These are phyloP conservation scores for Andrena chrysosceles DNA, from an alignment of 2,888 invertebrate genomes.

Conservation along the genomic window DNA sequence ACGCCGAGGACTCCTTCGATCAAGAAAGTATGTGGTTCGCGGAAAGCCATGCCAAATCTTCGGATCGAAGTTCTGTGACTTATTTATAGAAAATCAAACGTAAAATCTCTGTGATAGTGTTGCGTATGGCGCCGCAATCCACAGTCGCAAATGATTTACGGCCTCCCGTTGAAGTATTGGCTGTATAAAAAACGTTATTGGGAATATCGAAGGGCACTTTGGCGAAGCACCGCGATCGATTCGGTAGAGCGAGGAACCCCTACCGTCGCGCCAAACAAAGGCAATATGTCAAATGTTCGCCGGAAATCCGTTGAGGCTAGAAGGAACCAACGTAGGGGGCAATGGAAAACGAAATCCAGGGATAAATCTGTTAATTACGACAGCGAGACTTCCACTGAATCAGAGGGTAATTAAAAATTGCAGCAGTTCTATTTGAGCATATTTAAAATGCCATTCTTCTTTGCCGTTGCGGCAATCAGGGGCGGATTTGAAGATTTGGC, in stretches of 20 bases:
- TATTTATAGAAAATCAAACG: not conserved
- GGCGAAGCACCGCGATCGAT: conserved; percentile 8
- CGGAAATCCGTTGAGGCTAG: not conserved
- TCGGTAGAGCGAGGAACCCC: not conserved
- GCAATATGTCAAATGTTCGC: not conserved
- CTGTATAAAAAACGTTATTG: conserved; percentile 31
- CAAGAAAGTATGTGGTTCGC: conserved; percentile 1
- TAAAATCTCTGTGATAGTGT: not conserved
- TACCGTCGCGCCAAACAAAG: not conserved
- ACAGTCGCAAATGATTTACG: not conserved
- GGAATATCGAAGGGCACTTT: conserved; percentile 27
- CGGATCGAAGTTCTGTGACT: not conserved
- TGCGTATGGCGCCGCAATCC: not conserved
- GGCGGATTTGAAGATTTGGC: no score
- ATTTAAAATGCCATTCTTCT: no score
- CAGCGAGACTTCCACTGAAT: no score
- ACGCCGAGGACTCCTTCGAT: not conserved
- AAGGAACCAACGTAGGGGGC: not conserved
- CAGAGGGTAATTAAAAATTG: no score
- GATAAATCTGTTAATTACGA: no score
- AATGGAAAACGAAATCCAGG: no score
- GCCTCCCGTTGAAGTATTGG: conserved; percentile 31
- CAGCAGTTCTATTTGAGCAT: no score
- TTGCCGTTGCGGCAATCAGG: no score
- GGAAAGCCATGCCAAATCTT: not conserved